Base-by-base conservation (phyloP, 2,797 vertebrate genomes). In the Tenualosa thibaudeaui region DNA sequence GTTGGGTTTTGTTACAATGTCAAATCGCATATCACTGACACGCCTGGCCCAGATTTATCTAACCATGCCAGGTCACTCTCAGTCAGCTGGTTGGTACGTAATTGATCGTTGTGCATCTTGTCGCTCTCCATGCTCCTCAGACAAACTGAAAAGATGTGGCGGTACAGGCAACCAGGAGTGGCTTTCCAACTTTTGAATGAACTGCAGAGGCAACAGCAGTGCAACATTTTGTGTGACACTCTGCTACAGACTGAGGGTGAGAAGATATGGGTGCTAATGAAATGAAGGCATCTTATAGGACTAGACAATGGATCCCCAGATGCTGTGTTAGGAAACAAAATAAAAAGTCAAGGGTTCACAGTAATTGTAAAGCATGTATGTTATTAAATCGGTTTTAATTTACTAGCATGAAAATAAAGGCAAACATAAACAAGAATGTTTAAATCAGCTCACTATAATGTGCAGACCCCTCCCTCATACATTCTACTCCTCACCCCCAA, bases 121-220 rank as follows among this genome's bases (percentile, higher is more conserved):
- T 65, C 60, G 15, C 31, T 31, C 26, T 37, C 26, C 24, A 31
- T 68, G 62, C 24, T 31, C 4, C 62, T 68, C 24, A 31, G 26
- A 68, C 10, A 31, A 31, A 10, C 10, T 68, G 12, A 7, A 5
- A n/a, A 46, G 86, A 96, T 96, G 95, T 93, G 88, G 91, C 86
- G 54, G 43, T 93, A 89, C 87, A 40, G 81, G 71, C 92, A 93
- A 87, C 92, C 91, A 6, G 92, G 88, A 37, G 91, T 90, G 86
- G 89, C 93, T 40, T 7, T 86, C 37, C 91, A 87, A 83, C 92
- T 96, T 7, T 89, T 95, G 1, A 68, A 10, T 40, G 92, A 93
- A 88, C 93, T 96, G 86, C 95, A 96, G 91, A 92, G 78, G 84
- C 95, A 95, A 82, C 95, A 96, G 62, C 89, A 92, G 81, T 68